phyloP scores from a whole-genome alignment of 2,888 invertebrate genomes.

The Stenurella melanura region DNA sequence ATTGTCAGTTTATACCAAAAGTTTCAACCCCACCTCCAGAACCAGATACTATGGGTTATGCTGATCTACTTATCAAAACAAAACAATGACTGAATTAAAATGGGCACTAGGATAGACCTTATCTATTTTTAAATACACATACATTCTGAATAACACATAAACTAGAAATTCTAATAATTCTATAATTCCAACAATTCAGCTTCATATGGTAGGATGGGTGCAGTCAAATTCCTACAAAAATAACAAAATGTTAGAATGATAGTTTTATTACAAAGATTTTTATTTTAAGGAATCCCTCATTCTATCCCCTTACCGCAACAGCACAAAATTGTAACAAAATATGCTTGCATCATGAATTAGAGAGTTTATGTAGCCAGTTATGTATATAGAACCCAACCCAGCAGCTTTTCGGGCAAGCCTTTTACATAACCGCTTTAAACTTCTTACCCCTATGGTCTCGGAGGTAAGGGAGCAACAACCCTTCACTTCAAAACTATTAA shows the following conservation, averaged over 20 bases:
- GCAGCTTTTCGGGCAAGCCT: too few species aligned
- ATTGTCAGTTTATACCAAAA: too few species aligned
- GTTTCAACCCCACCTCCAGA: too few species aligned
- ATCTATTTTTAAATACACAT: conserved; percentile 55
- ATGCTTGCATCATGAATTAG: too few species aligned
- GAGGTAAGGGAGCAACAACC: too few species aligned
- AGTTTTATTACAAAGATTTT: conserved; percentile 2
- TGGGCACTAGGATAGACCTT: conserved; percentile 41
- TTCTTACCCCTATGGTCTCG: too few species aligned
- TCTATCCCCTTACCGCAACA: too few species aligned
- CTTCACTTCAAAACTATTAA: too few species aligned
- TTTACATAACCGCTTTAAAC: too few species aligned
- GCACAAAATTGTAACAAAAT: too few species aligned
- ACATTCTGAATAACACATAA: conserved; percentile 58
- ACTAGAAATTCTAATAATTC: conserved; percentile 61
- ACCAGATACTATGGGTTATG: neutral
- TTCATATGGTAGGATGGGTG: conserved; percentile 73
- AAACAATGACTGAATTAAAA: conserved; percentile 49
- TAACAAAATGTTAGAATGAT: conserved; percentile 46
- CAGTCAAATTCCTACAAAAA: conserved; percentile 71
- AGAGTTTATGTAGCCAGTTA: too few species aligned
- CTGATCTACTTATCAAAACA: neutral
- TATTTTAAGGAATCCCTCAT: neutral
- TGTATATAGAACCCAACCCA: too few species aligned
- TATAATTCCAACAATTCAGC: conserved; percentile 66